A percentile compares a stretch with the other conserved stretches of the same genome.
phyloP scores from a whole-genome alignment of 2,888 invertebrate species.

The Spicauda simplicius region DNA sequence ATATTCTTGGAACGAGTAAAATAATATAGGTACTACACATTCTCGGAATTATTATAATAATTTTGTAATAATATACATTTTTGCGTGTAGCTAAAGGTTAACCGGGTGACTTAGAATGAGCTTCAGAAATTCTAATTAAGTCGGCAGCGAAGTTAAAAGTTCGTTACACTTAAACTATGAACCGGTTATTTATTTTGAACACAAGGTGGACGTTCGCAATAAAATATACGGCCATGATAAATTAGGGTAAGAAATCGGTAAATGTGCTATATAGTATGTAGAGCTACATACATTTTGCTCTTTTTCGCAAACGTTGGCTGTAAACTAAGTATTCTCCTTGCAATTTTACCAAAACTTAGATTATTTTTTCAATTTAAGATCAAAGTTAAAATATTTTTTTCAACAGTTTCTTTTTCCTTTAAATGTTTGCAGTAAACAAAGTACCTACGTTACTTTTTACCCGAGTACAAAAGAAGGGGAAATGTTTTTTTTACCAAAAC shows the following conservation, averaged over 20 bases:
- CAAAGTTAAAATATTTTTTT: too few species aligned
- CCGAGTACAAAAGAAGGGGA: too few species aligned
- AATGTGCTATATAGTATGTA: not conserved
- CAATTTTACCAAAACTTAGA: too few species aligned
- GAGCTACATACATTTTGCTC: too few species aligned
- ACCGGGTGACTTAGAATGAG: not conserved
- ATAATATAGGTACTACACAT: not conserved
- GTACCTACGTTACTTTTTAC: too few species aligned
- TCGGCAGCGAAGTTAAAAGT: not conserved
- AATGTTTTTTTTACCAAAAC: too few species aligned
- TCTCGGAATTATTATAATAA: not conserved
- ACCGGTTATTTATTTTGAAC: conserved; percentile 5
- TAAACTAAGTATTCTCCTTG: too few species aligned
- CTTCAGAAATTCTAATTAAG: conserved; percentile 4
- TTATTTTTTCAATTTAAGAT: too few species aligned
- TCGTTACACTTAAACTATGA: not conserved
- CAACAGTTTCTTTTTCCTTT: too few species aligned
- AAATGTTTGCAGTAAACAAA: too few species aligned
- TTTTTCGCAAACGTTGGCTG: too few species aligned
- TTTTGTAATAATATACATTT: not conserved
- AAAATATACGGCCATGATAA: not conserved
- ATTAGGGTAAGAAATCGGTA: not conserved
- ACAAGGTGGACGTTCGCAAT: not conserved
- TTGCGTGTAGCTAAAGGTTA: conserved; percentile 4
- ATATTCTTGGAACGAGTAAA: not conserved